phyloP scores from a whole-genome alignment of 1,140 invertebrate species.

The Conopomorpha cramerella region DNA sequence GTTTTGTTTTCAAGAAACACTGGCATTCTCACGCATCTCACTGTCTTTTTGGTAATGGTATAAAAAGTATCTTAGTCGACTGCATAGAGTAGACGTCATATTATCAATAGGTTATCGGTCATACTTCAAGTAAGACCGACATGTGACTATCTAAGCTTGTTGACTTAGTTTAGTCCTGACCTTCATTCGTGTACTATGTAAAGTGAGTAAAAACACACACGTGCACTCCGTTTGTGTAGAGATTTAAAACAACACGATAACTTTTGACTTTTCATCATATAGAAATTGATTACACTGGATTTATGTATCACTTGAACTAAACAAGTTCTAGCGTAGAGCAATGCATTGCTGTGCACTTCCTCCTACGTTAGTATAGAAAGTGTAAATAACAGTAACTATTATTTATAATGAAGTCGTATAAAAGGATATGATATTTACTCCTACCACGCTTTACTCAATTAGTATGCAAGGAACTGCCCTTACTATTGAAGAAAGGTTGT shows the following conservation, averaged over 20 bases:
- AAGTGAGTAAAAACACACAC: constrained; percentile 24
- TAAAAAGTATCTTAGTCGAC: background rate
- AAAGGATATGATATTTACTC: no score
- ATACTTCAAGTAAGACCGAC: constrained; percentile 8
- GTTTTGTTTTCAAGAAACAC: constrained; percentile 4
- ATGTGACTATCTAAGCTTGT: constrained; percentile 16
- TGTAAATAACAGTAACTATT: no score
- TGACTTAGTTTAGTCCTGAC: constrained; percentile 21
- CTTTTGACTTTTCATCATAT: background rate
- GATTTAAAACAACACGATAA: background rate
- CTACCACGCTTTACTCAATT: no score
- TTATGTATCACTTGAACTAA: no score
- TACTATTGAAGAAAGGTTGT: no score
- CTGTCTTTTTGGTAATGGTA: constrained; percentile 3
- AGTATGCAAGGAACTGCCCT: no score
- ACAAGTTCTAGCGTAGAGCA: no score
- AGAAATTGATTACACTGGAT: background rate
- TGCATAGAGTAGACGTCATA: constrained; percentile 9
- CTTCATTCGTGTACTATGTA: constrained; percentile 27
- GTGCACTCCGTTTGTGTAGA: background rate
- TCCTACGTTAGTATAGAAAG: no score
- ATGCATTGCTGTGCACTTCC: no score
- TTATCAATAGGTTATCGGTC: constrained; percentile 30
- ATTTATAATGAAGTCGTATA: no score
- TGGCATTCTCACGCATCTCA: constrained; percentile 5